Conservation (phyloP, 2,797 vertebrate species). For the Chloroceryle inda region DNA sequence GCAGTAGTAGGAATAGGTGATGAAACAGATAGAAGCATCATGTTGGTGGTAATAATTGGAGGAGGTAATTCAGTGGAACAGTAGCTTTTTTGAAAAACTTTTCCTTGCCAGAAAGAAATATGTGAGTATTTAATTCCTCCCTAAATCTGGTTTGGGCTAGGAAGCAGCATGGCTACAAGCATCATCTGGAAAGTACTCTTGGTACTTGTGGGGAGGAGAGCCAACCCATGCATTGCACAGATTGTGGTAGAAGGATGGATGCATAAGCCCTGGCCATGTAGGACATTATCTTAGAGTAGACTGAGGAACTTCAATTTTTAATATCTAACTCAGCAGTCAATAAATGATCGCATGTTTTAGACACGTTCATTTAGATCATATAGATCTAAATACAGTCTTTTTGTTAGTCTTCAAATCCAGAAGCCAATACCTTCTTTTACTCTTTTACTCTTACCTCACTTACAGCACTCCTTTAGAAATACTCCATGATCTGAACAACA, state of each 20-base stretch:
- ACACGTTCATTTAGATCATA: background rate
- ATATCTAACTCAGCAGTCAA: background rate
- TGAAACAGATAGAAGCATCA: background rate
- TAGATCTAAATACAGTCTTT: background rate
- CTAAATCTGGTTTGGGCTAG: fast-evolving
- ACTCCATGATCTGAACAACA: background rate
- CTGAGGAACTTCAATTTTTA: background rate
- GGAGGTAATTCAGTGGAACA: background rate
- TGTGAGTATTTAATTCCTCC: background rate
- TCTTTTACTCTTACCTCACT: background rate
- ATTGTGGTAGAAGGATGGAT: background rate
- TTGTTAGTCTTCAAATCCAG: background rate
- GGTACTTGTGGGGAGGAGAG: background rate
- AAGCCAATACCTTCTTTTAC: background rate
- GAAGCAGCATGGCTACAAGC: background rate
- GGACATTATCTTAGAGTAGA: background rate
- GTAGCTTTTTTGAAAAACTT: background rate
- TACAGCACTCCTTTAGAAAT: background rate
- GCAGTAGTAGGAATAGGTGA: background rate
- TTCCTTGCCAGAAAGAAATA: background rate
- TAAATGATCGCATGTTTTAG: background rate
- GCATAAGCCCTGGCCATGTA: background rate
- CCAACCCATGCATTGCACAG: fast-evolving
- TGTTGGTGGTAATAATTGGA: background rate
- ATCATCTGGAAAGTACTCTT: background rate